Conservation (phyloP, 2,797 vertebrate genomes). For the Melanotaenia nigrans region DNA sequence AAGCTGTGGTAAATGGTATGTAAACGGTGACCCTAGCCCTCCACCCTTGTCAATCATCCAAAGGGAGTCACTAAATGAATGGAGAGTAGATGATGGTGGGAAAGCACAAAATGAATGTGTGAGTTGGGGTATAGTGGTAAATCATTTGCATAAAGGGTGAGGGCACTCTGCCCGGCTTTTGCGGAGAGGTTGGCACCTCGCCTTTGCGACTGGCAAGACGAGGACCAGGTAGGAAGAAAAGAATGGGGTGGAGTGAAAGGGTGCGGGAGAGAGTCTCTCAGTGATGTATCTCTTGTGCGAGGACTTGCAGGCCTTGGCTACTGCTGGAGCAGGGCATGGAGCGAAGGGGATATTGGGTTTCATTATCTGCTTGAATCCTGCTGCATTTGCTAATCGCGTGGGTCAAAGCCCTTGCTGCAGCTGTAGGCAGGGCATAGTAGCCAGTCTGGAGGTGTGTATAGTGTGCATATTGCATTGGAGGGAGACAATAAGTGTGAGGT, state of each 20-base stretch:
- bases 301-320: constrained; percentile 71
- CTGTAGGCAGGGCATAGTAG: constrained; percentile 59
- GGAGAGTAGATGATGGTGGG: constrained; percentile 54
- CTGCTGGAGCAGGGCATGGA: constrained; percentile 56
- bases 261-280: constrained; percentile 77
- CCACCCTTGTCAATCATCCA: background rate
- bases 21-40: background rate
- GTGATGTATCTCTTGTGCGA: constrained; percentile 81
- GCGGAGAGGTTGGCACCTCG: constrained; percentile 84
- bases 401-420: constrained; percentile 71
- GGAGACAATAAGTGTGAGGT: constrained; percentile 50
- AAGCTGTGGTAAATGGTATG: background rate
- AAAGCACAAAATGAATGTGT: constrained; percentile 67
- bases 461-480: constrained; percentile 29
- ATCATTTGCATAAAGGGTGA: constrained; percentile 85
- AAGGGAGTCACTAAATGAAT: constrained; percentile 23
- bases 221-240: constrained; percentile 78
- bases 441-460: constrained; percentile 62
- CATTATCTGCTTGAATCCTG: constrained; percentile 78
- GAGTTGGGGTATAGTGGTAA: constrained; percentile 72
- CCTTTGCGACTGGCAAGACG: constrained; percentile 81
- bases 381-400: constrained; percentile 73
- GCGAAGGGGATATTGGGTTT: constrained; percentile 72
- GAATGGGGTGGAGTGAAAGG: constrained; percentile 73
- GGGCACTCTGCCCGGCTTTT: constrained; percentile 84